phyloP scores from a whole-genome alignment of 2,113 vertebrate species.

The Clarias batrachus region DNA sequence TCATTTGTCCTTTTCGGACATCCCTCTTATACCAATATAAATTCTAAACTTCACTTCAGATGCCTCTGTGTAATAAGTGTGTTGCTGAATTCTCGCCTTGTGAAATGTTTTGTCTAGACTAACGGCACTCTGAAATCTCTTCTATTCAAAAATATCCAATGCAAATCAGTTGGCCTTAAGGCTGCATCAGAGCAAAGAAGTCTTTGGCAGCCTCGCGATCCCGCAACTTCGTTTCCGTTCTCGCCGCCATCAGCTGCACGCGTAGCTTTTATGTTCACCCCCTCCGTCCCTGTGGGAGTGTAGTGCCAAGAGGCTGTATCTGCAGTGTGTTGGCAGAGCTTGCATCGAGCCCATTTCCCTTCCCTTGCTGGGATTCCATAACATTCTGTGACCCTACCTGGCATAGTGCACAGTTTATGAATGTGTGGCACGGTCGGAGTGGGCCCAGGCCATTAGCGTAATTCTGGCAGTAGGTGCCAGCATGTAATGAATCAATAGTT shows the following conservation, averaged over 20 bases:
- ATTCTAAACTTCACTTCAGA: neutral
- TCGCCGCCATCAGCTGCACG: slow-evolving; percentile 9
- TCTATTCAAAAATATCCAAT: neutral
- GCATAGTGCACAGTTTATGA: slow-evolving; percentile 44
- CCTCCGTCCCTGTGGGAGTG: neutral
- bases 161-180: slow-evolving; percentile 4
- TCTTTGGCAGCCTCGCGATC: neutral
- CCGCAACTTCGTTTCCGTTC: slow-evolving; percentile 1
- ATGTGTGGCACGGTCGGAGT: slow-evolving; percentile 18
- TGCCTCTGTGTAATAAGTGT: neutral
- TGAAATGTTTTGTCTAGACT: slow-evolving; percentile 5
- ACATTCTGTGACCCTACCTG: slow-evolving; percentile 38
- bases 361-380: neutral
- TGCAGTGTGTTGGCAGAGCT: slow-evolving; percentile 48
- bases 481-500: slow-evolving; percentile 50
- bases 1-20: neutral
- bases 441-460: slow-evolving; percentile 57
- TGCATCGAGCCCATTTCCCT: slow-evolving; percentile 10
- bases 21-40: neutral
- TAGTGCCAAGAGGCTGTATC: slow-evolving; percentile 28
- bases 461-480: slow-evolving; percentile 52
- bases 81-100: neutral
- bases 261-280: slow-evolving; percentile 17
- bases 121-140: neutral
- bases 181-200: slow-evolving; percentile 3